Conservation (phyloP, 2,888 invertebrate species). For the Allacma fusca region DNA sequence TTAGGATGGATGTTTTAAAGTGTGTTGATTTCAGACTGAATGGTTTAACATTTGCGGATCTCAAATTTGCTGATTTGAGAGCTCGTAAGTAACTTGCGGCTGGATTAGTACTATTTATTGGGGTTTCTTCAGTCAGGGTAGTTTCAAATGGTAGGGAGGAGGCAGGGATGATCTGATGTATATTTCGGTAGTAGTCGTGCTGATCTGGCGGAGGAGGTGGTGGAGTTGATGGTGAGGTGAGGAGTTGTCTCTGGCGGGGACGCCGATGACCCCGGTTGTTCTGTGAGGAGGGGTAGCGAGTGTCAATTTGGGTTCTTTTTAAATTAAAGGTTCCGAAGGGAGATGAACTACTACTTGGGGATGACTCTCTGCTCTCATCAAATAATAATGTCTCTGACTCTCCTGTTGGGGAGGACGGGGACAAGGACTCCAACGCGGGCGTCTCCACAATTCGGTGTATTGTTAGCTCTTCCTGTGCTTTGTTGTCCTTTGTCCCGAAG, state of each 20-base stretch:
- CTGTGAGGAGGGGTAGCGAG: not conserved
- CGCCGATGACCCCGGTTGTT: slow-evolving; percentile 18
- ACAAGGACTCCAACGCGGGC: not conserved
- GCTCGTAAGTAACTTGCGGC: too few species aligned
- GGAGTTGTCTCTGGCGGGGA: slow-evolving; percentile 24
- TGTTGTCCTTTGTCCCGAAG: not conserved
- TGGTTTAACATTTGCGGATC: too few species aligned
- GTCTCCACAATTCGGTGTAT: slow-evolving; percentile 21
- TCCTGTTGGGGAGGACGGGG: not conserved
- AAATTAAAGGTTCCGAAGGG: not conserved
- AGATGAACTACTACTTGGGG: not conserved
- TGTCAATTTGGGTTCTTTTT: not conserved
- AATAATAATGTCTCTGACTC: not conserved
- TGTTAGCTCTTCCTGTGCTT: slow-evolving; percentile 3
- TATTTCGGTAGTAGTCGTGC: slow-evolving; percentile 14
- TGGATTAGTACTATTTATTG: too few species aligned
- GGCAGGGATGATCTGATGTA: not conserved
- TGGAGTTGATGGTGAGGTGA: slow-evolving; percentile 27
- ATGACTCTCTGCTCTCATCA: not conserved
- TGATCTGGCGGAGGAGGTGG: slow-evolving; percentile 40
- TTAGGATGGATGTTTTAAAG: too few species aligned
- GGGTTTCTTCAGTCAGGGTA: too few species aligned
- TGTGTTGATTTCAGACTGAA: too few species aligned
- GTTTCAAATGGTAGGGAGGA: too few species aligned
- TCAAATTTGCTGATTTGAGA: too few species aligned